These are phyloP conservation scores for Melinaea menophilus DNA, from an alignment of 2,888 invertebrate genomes.

Conservation along the genomic window DNA sequence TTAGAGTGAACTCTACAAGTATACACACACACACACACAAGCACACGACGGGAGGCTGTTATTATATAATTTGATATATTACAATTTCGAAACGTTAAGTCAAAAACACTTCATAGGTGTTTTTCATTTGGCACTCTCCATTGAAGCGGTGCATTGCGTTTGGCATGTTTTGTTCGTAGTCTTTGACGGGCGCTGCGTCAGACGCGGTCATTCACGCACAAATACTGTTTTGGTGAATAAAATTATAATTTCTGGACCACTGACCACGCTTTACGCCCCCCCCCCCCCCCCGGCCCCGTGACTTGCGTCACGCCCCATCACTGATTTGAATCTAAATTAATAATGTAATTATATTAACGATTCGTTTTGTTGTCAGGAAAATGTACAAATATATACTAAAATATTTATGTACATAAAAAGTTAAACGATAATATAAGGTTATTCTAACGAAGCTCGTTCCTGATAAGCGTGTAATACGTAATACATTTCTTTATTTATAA, in stretches of 20 bases:
- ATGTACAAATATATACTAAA: background rate
- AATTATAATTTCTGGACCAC: constrained; percentile 68
- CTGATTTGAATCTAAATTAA: constrained; percentile 3
- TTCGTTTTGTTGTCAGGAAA: background rate
- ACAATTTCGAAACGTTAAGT: constrained; percentile 29
- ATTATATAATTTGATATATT: background rate
- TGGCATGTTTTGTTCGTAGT: constrained; percentile 71
- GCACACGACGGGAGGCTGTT: no score
- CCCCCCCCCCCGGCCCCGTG: constrained; percentile 38
- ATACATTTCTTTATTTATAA: constrained; percentile 2
- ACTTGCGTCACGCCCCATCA: constrained; percentile 46
- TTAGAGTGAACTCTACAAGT: constrained; percentile 1
- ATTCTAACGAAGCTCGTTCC: constrained; percentile 3
- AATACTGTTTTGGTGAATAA: constrained; percentile 60
- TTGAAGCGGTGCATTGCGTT: constrained; percentile 58
- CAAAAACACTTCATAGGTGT: constrained; percentile 45
- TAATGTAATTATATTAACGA: constrained; percentile 1
- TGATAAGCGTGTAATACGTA: constrained; percentile 4
- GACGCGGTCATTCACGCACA: constrained; percentile 60
- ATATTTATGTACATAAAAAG: background rate
- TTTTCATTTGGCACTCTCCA: constrained; percentile 61
- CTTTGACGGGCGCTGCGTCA: constrained; percentile 58
- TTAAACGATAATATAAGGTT: background rate
- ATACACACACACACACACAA: no score
- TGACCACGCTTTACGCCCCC: constrained; percentile 46